Evolutionary conservation across 2,113 vertebrate species (phyloP).

Genomic region (Hystrix brachyura): DNA sequence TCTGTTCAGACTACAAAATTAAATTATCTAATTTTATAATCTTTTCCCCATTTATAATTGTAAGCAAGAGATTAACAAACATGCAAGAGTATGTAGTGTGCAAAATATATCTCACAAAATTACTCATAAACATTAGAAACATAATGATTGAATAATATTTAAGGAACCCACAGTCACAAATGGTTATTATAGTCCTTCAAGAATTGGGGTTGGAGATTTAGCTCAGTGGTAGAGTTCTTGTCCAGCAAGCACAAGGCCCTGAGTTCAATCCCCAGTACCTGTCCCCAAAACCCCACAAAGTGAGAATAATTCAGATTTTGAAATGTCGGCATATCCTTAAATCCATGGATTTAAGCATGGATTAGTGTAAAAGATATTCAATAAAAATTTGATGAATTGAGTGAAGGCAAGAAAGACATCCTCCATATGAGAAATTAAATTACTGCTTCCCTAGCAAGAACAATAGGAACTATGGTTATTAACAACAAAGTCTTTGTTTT

Average conservation of each 20-base stretch:
- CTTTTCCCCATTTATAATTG: background rate
- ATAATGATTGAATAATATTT: background rate
- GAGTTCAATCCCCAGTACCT: too few species aligned
- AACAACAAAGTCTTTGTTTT: conserved; percentile 62
- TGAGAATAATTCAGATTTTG: background rate
- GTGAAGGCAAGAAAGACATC: background rate
- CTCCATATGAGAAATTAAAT: background rate
- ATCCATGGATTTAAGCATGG: background rate
- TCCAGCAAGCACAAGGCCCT: too few species aligned
- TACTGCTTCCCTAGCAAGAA: background rate
- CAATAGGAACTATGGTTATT: background rate
- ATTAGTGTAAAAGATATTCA: background rate
- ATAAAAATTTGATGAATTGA: background rate
- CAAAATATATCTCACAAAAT: background rate
- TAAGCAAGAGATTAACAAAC: conserved; percentile 10
- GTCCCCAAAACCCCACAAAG: background rate
- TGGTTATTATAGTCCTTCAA: background rate
- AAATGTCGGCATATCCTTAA: background rate
- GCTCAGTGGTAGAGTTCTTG: too few species aligned
- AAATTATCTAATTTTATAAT: background rate
- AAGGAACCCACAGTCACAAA: background rate
- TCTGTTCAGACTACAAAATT: background rate
- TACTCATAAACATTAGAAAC: background rate
- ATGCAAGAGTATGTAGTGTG: background rate
- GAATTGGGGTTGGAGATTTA: background rate